Evolutionary conservation across 2,888 invertebrate genomes (phyloP).

Genomic region (Coecobrya sp.): DNA sequence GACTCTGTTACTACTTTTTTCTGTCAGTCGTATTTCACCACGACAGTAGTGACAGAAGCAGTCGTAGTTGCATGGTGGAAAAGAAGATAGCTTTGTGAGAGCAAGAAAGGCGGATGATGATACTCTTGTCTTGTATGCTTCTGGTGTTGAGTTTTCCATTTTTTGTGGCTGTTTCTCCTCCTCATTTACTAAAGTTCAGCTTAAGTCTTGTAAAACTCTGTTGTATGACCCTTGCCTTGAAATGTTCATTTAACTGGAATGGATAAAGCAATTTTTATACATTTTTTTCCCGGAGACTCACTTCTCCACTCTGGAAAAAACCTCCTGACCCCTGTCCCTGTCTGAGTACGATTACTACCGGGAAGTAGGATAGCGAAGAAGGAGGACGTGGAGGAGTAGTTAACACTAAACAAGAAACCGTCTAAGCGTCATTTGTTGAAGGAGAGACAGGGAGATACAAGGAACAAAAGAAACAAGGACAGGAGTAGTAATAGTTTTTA

Average conservation of each 20-base stretch:
- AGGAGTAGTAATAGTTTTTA: slow-evolving; percentile 49
- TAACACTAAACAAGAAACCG: slow-evolving; percentile 63
- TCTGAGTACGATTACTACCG: neutral
- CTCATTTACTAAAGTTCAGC: slow-evolving; percentile 33
- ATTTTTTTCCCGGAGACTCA: slow-evolving; percentile 5
- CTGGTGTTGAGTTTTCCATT: slow-evolving; percentile 60
- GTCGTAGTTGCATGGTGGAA: neutral
- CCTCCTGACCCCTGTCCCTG: slow-evolving; percentile 52
- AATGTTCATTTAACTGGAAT: slow-evolving; percentile 34
- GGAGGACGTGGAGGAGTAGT: slow-evolving; percentile 50
- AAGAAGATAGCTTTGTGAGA: slow-evolving; percentile 36
- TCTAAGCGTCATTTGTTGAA: slow-evolving; percentile 49
- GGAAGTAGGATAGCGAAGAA: neutral
- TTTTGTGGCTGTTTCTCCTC: neutral
- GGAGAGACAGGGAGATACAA: neutral
- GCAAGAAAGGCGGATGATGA: neutral
- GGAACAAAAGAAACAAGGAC: slow-evolving; percentile 59
- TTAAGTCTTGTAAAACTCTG: slow-evolving; percentile 21
- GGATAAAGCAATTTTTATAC: slow-evolving; percentile 54
- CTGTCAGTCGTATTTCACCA: slow-evolving; percentile 76
- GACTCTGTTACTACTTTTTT: slow-evolving; percentile 68
- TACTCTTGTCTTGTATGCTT: slow-evolving; percentile 18
- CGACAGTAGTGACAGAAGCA: neutral
- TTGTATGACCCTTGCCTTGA: slow-evolving; percentile 61
- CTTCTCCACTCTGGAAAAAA: neutral